Evolutionary conservation across 2,797 vertebrate genomes (phyloP).

Genomic region (Oreortyx pictus): DNA sequence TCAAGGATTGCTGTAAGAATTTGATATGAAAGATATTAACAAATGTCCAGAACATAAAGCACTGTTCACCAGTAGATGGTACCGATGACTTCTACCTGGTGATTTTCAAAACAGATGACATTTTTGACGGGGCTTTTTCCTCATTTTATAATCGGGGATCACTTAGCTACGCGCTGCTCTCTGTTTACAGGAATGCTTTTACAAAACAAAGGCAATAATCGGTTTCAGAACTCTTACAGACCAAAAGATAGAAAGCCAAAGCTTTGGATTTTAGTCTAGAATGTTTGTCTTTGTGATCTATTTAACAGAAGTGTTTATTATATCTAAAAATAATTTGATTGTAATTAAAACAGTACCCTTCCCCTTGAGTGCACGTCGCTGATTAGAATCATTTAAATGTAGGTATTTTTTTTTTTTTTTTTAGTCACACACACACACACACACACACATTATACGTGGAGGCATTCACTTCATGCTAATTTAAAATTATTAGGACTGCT

Average conservation of each 20-base stretch:
- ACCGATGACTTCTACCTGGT: slow-evolving; percentile 21
- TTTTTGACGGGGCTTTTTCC: not conserved
- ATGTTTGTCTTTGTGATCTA: slow-evolving; percentile 12
- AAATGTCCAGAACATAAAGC: slow-evolving; percentile 3
- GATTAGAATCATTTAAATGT: not conserved
- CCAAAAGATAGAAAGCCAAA: slow-evolving; percentile 20
- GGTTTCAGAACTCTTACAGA: not conserved
- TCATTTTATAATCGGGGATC: slow-evolving; percentile 24
- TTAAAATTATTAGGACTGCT: slow-evolving; percentile 20
- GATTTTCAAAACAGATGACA: not conserved
- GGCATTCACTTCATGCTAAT: slow-evolving; percentile 32
- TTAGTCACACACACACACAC: not conserved
- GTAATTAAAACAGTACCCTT: not conserved
- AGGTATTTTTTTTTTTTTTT: not conserved
- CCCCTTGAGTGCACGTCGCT: not conserved
- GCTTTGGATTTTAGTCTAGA: slow-evolving; percentile 1
- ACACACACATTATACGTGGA: not conserved
- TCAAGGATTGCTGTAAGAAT: slow-evolving; percentile 20
- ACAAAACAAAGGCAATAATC: not conserved
- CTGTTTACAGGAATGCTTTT: not conserved
- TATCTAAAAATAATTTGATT: slow-evolving; percentile 34
- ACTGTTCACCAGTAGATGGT: slow-evolving; percentile 31
- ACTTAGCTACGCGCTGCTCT: not conserved
- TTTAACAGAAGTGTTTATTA: not conserved
- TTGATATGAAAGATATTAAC: slow-evolving; percentile 1